These are phyloP conservation scores for Drosophila neocordata DNA, from an alignment of 1,140 invertebrate species.

Conservation along the genomic window DNA sequence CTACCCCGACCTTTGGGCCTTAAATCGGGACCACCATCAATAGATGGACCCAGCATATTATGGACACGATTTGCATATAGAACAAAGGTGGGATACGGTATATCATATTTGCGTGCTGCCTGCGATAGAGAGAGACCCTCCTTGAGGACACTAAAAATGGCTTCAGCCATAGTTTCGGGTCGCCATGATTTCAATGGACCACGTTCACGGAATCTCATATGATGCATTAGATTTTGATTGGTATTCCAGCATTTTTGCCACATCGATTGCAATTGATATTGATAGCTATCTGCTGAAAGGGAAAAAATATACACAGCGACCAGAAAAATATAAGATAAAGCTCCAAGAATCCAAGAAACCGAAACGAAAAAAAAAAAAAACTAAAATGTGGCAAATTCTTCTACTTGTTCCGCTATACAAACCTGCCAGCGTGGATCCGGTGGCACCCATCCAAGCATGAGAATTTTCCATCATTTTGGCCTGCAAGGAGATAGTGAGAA, in stretches of 20 bases:
- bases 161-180: slow-evolving; percentile 96
- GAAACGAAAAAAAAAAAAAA: slow-evolving; percentile 1
- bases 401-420: slow-evolving; percentile 83
- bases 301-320: slow-evolving; percentile 20
- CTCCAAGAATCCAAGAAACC: neutral
- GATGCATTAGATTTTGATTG: slow-evolving; percentile 93
- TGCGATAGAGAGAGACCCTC: slow-evolving; percentile 95
- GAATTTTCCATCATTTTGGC: slow-evolving; percentile 94
- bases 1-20: slow-evolving; percentile 95
- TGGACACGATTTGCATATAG: slow-evolving; percentile 96
- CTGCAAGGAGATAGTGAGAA: slow-evolving; percentile 84
- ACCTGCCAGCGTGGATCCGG: slow-evolving; percentile 94
- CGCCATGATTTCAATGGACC: slow-evolving; percentile 96
- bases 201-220: slow-evolving; percentile 93
- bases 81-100: slow-evolving; percentile 96
- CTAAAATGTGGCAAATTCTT: no score
- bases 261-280: slow-evolving; percentile 95
- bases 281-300: slow-evolving; percentile 91
- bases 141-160: slow-evolving; percentile 95
- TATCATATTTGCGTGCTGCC: slow-evolving; percentile 95
- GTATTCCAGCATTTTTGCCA: slow-evolving; percentile 97
- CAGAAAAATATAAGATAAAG: slow-evolving; percentile 39
- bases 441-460: slow-evolving; percentile 93
- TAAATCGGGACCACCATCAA: slow-evolving; percentile 93
- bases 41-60: slow-evolving; percentile 96